Evolutionary conservation across 2,888 invertebrate genomes (phyloP).

Genomic region (Limenitis camilla): DNA sequence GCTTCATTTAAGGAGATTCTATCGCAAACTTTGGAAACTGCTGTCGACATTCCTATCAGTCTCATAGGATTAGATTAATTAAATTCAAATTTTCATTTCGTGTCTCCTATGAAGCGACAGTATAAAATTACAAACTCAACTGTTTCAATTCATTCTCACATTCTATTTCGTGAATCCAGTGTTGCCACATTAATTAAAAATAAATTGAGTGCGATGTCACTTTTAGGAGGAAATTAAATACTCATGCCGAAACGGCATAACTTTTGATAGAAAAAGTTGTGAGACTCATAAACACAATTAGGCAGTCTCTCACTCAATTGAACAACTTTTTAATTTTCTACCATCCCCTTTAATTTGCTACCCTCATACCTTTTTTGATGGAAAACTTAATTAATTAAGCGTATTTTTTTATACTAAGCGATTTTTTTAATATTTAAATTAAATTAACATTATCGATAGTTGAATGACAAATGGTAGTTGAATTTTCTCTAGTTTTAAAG

Average conservation of each 20-base stretch:
- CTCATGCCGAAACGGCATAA: conserved; percentile 20
- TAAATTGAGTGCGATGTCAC: conserved; percentile 18
- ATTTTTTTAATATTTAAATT: not conserved
- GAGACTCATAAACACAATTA: conserved; percentile 64
- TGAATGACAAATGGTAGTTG: not conserved
- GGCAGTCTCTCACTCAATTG: conserved; percentile 46
- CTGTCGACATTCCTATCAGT: no score
- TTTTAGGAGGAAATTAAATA: conserved; percentile 25
- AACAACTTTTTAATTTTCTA: conserved; percentile 46
- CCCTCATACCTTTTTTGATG: conserved; percentile 46
- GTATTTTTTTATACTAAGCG: conserved; percentile 4
- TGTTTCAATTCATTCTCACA: no score
- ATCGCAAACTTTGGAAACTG: no score
- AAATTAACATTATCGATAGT: not conserved
- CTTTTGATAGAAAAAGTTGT: conserved; percentile 52
- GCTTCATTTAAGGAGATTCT: no score
- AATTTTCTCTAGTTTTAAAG: no score
- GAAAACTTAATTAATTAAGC: conserved; percentile 31
- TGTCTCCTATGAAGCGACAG: no score
- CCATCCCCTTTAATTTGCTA: conserved; percentile 30
- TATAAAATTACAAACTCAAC: no score
- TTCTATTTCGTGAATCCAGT: no score
- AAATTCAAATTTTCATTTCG: no score
- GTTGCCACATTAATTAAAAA: not conserved
- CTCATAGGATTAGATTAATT: no score